Evolutionary conservation across 2,888 invertebrate species (phyloP).

Genomic region (Drosophila incognita): DNA sequence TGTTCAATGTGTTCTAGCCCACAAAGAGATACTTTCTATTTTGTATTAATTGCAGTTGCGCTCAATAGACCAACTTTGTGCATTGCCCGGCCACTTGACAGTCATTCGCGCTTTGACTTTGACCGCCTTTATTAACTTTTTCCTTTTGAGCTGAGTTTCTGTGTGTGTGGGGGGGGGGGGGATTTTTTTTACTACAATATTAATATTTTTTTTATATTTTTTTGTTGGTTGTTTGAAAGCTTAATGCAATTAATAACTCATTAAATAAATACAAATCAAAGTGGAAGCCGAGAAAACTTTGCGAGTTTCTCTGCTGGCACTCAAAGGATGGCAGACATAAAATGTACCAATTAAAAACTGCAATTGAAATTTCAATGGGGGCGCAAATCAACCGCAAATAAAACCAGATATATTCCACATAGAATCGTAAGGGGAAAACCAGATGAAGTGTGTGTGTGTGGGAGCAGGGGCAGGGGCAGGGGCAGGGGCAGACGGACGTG

Average conservation of each 20-base stretch:
- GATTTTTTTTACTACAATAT: not conserved
- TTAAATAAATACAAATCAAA: conserved; percentile 80
- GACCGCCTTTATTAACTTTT: conserved; percentile 19
- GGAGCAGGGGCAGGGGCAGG: not conserved
- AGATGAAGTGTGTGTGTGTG: not conserved
- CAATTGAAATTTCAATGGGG: conserved; percentile 73
- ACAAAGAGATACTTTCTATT: not conserved
- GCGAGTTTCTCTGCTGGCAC: conserved; percentile 27
- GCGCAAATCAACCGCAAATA: conserved; percentile 76
- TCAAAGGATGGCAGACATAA: conserved; percentile 76
- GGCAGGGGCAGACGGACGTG: not conserved
- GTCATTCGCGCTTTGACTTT: conserved; percentile 28
- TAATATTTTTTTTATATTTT: not conserved
- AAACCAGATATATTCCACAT: conserved; percentile 3
- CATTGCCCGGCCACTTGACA: conserved; percentile 20
- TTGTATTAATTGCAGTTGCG: not conserved
- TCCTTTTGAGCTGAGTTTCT: conserved; percentile 17
- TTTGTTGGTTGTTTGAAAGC: conserved; percentile 47
- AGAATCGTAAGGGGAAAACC: not conserved
- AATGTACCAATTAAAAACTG: conserved; percentile 80
- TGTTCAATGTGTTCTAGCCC: not conserved
- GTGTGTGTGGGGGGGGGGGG: not conserved
- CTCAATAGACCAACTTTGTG: conserved; percentile 3
- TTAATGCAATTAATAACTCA: conserved; percentile 81
- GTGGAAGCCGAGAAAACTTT: conserved; percentile 46